Evolutionary conservation across 1,140 invertebrate species (phyloP), one percentile per base, ranked within the genome.

Genomic region (Camponotus pennsylvanicus): DNA sequence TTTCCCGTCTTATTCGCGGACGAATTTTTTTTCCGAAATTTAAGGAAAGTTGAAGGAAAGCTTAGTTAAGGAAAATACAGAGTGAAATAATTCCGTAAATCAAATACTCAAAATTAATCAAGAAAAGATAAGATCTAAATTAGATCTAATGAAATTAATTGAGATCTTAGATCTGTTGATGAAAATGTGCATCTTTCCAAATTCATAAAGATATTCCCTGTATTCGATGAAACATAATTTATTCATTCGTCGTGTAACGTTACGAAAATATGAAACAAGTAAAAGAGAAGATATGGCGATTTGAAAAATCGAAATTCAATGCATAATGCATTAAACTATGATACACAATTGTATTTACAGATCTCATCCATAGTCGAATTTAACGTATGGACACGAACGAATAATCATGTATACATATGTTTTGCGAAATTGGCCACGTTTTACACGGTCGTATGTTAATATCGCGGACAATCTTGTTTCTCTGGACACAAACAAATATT

Each of bases 361-460:
- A 32, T 75, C 27, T 27, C 55, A 83, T 83, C 34, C 69, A 63
- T 73, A 83, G 63, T 83, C 67, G 27, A 61, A 73, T 73, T 73
- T 18, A 42, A 73, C 13, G 8, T 73, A 61, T 18, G 27, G 11
- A 34, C 18, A 27, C 7, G 34, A 61, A 61, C 52, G 27, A 75
- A 75, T 73, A 61, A 83, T 83, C 21, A 73, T 73, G 79, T 61
- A 63, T 37, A 83, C 59, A 63, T 40, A 83, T 63, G 55, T 83
- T 73, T 61, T 63, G 37, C 69, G n/a, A 13, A 75, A 83, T 59
- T 21, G 66, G 3, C 7, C 13, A 61, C 49, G 57, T 45, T 83
- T 83, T 83, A 80, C 11, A 2, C 4, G 15, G 49, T 11, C 27
- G 7, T 21, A 45, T 55, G 27, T 73, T 73, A 83, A 75, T 73